Evolutionary conservation across 1,140 invertebrate species (phyloP).

Genomic region (Cydia strobilella): DNA sequence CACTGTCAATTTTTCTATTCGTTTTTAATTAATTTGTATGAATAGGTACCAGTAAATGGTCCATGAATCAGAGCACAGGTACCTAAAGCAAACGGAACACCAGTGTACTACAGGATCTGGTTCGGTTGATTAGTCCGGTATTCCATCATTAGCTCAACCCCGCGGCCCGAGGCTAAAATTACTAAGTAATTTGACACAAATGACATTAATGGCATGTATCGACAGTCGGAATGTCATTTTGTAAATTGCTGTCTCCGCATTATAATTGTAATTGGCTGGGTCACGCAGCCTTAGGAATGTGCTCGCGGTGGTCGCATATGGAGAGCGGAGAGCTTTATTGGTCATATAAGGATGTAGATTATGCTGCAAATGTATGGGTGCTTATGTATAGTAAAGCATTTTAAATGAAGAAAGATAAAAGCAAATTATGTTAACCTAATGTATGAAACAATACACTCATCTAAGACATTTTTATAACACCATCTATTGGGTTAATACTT

Average conservation of each 20-base stretch:
- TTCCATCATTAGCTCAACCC: slow-evolving; percentile 45
- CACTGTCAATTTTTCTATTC: not conserved
- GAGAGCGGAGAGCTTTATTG: slow-evolving; percentile 3
- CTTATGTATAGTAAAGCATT: not conserved
- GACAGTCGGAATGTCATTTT: slow-evolving; percentile 71
- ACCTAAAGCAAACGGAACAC: not conserved
- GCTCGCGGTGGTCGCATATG: slow-evolving; percentile 34
- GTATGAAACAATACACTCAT: too few relatives aligned
- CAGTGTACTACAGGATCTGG: not conserved
- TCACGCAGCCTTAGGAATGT: slow-evolving; percentile 67
- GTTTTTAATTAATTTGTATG: not conserved
- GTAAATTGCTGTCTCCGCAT: slow-evolving; percentile 62
- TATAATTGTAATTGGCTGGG: slow-evolving; percentile 62
- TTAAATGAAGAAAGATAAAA: not conserved
- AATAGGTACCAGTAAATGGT: not conserved
- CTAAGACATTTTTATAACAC: too few relatives aligned
- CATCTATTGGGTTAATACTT: too few relatives aligned
- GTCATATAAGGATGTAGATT: slow-evolving; percentile 10
- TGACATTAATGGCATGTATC: slow-evolving; percentile 66
- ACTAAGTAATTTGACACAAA: slow-evolving; percentile 66
- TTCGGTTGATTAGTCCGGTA: slow-evolving; percentile 34
- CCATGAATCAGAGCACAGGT: not conserved
- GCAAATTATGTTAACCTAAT: not conserved
- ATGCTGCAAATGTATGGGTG: not conserved
- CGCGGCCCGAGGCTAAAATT: slow-evolving; percentile 49